Base-by-base conservation (phyloP, 2,113 vertebrate genomes). In the Trachemys scripta region DNA sequence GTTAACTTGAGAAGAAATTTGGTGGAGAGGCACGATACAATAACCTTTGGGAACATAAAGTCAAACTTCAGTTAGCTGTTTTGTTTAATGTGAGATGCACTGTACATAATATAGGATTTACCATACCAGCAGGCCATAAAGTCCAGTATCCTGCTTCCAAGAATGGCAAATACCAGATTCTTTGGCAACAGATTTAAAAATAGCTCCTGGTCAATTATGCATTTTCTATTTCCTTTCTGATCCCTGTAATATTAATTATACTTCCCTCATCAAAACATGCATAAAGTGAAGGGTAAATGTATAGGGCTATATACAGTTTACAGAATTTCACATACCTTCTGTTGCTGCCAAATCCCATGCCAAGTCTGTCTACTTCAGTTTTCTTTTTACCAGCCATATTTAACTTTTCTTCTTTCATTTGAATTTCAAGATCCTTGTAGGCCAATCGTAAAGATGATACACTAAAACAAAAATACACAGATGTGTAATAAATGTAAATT, bases 401-500 rank as follows among this genome's bases (percentile, higher is more conserved):
- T 84, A 98, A 97, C 69, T 98, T 98, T 8, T 99, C 98, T 10
- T 99, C 98, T 97, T 98, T 99, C 88, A 98, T 97, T 81, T 99
- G 98, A 88, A 99, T 98, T 95, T 99, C 99, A 79, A 99, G 98
- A 84, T 99, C 99, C 96, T 99, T 98, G 80, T 99, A 99, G 91
- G 99, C 98, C 93, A 99, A 90, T 9, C 99, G 98, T 93, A 99
- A 91, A 5, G 99, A 99, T 0, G 98, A 97, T 4, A 98, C 97
- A 0, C 99, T 99, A 94, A 25, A 96, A 92, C 20, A 50, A 85
- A 94, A 90, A 86, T 3, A 78, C 3, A 80, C 1, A 65, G 54
- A 49, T 27, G 86, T 4, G 4, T 6, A 20, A 49, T 25, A 56
- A 24, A 29, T 83, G 57, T 31, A 80, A 86, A 91, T n/a, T 10